Percentiles rank a stretch among this genome's conserved stretches.
Conservation (phyloP, 2,113 vertebrate species). For the Centropus unirufus region DNA sequence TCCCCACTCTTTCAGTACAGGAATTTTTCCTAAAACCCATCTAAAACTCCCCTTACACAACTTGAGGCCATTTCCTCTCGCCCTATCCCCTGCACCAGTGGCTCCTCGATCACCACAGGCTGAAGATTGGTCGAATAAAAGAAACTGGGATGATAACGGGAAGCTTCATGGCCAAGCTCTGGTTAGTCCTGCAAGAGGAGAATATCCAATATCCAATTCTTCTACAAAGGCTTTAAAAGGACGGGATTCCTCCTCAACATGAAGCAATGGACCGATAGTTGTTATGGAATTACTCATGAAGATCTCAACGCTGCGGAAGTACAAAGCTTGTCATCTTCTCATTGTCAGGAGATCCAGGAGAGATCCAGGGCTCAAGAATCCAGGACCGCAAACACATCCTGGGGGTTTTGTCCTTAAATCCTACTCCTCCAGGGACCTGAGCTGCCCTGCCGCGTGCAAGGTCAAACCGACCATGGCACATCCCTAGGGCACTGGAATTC, state of each 20-base stretch:
- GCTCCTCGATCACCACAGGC: not conserved
- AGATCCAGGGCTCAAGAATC: not conserved
- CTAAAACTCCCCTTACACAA: no score
- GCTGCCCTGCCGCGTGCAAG: not conserved
- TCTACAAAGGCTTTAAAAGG: not conserved
- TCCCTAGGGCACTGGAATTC: not conserved
- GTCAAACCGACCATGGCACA: fast-evolving
- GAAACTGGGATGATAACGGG: not conserved
- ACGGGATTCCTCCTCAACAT: not conserved
- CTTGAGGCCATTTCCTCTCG: no score
- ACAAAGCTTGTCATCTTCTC: not conserved
- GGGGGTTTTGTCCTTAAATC: not conserved
- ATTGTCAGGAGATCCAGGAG: not conserved
- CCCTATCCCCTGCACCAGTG: no score
- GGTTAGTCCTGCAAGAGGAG: not conserved
- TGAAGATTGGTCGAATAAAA: conserved; percentile 6
- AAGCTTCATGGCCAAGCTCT: conserved; percentile 9
- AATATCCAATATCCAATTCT: not conserved
- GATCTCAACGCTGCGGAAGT: not conserved
- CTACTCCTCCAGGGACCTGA: not conserved
- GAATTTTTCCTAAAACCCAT: no score
- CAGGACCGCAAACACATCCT: not conserved
- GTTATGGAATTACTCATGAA: conserved; percentile 1
- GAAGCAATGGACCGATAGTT: not conserved
- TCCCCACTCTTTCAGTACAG: no score